These are phyloP conservation scores for Mystacornis crossleyi DNA, from an alignment of 2,113 vertebrate genomes.

Conservation along the genomic window DNA sequence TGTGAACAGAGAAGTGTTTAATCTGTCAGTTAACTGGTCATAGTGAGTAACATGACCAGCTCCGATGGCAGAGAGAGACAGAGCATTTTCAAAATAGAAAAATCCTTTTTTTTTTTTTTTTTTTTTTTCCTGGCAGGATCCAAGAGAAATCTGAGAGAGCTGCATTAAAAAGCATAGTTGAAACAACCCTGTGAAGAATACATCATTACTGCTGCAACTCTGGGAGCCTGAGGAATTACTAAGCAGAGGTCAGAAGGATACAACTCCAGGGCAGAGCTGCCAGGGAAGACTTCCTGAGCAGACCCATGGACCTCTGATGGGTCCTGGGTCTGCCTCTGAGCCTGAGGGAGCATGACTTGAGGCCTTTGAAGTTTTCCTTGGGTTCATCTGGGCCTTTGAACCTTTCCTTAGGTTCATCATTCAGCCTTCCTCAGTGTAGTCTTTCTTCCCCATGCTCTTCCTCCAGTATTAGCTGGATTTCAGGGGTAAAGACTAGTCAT, in stretches of 20 bases:
- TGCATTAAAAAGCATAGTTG: background rate
- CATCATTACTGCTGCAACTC: background rate
- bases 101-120: background rate
- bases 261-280: background rate
- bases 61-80: background rate
- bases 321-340: background rate
- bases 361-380: background rate
- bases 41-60: background rate
- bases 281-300: background rate
- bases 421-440: background rate
- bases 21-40: background rate
- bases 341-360: accelerated
- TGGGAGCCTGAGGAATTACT: background rate
- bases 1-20: background rate
- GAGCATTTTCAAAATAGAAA: background rate
- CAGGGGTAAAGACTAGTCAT: background rate
- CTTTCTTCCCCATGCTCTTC: background rate
- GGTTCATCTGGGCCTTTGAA: background rate
- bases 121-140: background rate
- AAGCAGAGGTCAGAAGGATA: background rate
- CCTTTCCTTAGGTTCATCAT: background rate
- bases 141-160: background rate
- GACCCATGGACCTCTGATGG: background rate
- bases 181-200: background rate
- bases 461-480: background rate